Conservation (phyloP, 2,113 vertebrate species). For the Pseudorhombus dupliciocellatus region DNA sequence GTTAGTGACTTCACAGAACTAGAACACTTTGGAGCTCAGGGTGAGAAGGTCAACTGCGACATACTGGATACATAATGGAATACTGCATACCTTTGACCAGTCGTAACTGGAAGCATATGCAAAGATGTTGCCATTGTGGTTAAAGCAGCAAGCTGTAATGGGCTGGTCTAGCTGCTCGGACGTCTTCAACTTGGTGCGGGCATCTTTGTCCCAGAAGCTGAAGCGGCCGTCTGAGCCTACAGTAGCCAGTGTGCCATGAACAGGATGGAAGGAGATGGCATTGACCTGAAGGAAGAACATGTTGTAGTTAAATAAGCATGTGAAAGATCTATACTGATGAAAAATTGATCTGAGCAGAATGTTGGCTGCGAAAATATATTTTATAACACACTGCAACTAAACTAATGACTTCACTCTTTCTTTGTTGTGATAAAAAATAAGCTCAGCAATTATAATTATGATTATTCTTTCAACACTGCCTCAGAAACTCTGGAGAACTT, state of each 20-base stretch:
- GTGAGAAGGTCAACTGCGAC: not conserved
- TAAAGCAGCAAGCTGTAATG: slow-evolving; percentile 96
- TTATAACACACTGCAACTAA: not conserved
- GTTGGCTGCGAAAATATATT: not conserved
- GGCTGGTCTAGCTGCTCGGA: slow-evolving; percentile 97
- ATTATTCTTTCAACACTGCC: not conserved
- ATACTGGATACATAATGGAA: not conserved
- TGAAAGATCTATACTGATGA: not conserved
- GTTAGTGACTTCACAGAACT: not conserved
- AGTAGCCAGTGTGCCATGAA: slow-evolving; percentile 94
- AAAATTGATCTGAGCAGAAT: not conserved
- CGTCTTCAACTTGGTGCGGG: slow-evolving; percentile 97
- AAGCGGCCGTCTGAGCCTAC: slow-evolving; percentile 97
- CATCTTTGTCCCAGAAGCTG: slow-evolving; percentile 99
- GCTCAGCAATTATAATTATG: no score
- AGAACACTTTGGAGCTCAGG: not conserved
- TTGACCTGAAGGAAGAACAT: slow-evolving; percentile 85
- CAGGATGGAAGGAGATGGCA: slow-evolving; percentile 96
- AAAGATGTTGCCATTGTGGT: slow-evolving; percentile 97
- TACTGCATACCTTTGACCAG: slow-evolving; percentile 92
- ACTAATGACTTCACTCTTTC: no score
- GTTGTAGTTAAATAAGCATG: not conserved
- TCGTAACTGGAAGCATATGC: slow-evolving; percentile 98
- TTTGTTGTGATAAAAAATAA: no score
- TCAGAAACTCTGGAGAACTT: slow-evolving; percentile 55